Evolutionary conservation across 2,797 vertebrate species (phyloP).

Genomic region (Anabacerthia variegaticeps): DNA sequence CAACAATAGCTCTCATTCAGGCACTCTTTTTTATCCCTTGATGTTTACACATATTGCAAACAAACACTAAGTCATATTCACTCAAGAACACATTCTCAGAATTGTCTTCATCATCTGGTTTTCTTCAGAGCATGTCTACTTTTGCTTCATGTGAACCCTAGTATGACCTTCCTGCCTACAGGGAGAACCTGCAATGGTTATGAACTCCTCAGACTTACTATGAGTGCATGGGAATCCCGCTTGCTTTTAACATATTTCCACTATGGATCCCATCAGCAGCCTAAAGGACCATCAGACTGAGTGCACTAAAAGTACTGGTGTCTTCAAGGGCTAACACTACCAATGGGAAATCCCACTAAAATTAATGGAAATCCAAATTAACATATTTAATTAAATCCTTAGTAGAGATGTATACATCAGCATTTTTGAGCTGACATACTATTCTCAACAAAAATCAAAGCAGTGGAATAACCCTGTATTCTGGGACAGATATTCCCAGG

Average conservation of each 20-base stretch:
- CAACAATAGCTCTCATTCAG: conserved; percentile 11
- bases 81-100: not conserved
- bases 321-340: not conserved
- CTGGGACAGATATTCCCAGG: not conserved
- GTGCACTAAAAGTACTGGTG: not conserved
- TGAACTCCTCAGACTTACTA: not conserved
- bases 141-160: not conserved
- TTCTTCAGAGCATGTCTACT: not conserved
- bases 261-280: not conserved
- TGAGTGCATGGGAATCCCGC: not conserved
- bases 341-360: not conserved
- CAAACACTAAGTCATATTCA: not conserved
- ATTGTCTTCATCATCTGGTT: not conserved
- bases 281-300: not conserved
- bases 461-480: not conserved
- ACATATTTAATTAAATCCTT: not conserved
- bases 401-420: not conserved
- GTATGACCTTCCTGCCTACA: not conserved
- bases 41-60: not conserved
- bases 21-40: not conserved
- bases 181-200: not conserved
- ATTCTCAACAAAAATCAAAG: not conserved
- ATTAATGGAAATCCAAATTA: not conserved
- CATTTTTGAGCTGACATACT: not conserved
- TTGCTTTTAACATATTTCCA: not conserved